A percentile compares a stretch with the other conserved stretches of the same genome.
Evolutionary conservation across 2,888 invertebrate species (phyloP).

Genomic region (Folsomia manolachei): DNA sequence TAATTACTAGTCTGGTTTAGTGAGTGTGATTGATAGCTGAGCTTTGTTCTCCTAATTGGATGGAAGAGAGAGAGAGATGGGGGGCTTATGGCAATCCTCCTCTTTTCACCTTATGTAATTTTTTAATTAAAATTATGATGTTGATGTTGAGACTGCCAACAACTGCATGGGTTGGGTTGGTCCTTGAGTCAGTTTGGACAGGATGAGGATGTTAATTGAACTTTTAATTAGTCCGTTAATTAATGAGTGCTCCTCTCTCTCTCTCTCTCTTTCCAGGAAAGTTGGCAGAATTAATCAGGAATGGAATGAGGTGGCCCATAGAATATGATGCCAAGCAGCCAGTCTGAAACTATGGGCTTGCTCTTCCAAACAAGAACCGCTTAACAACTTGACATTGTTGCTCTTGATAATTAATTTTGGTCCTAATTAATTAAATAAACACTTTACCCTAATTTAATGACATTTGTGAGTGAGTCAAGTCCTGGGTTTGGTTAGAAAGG

Average conservation of each 20-base stretch:
- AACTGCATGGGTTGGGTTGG: not conserved
- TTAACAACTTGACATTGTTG: constrained; percentile 1
- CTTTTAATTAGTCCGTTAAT: constrained; percentile 3
- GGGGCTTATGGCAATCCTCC: not conserved
- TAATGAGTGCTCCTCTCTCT: not conserved
- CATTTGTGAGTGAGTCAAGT: not conserved
- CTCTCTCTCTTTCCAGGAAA: too few relatives aligned
- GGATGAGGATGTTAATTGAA: constrained; percentile 4
- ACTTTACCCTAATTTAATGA: not conserved
- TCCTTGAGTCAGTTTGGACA: not conserved
- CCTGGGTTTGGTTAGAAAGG: too few relatives aligned
- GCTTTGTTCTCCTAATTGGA: not conserved
- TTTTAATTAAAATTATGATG: not conserved
- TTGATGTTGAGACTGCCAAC: not conserved
- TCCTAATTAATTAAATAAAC: not conserved
- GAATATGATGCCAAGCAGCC: not conserved
- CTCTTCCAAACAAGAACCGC: too few relatives aligned
- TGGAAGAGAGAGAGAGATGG: not conserved
- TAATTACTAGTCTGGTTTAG: not conserved
- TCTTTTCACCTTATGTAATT: not conserved
- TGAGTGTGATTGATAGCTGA: not conserved
- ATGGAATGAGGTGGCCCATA: not conserved
- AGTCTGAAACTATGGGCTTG: not conserved
- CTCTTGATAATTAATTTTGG: not conserved
- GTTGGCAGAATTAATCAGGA: too few relatives aligned